Evolutionary conservation across 2,888 invertebrate species (phyloP).

Genomic region (Xanthorhoe spadicearia): DNA sequence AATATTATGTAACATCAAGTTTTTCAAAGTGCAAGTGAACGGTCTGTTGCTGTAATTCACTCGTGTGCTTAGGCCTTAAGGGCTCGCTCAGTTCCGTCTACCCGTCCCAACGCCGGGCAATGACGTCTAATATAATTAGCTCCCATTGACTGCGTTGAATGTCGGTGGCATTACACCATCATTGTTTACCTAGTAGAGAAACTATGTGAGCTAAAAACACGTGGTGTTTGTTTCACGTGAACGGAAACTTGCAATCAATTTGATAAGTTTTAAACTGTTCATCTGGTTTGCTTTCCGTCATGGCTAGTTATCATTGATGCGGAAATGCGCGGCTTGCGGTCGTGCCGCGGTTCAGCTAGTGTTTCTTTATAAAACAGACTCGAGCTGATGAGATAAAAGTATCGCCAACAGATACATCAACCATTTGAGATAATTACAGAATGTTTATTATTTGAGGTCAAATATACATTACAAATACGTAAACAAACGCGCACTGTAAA

Average conservation of each 20-base stretch:
- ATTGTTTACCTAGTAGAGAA: constrained; percentile 61
- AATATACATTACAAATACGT: constrained; percentile 50
- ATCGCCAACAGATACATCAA: constrained; percentile 19
- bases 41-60: constrained; percentile 65
- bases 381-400: constrained; percentile 11
- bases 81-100: constrained; percentile 52
- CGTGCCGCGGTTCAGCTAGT: constrained; percentile 47
- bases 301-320: constrained; percentile 59
- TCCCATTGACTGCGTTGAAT: constrained; percentile 66
- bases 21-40: constrained; percentile 65
- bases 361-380: constrained; percentile 38
- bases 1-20: constrained; percentile 66
- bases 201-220: constrained; percentile 54
- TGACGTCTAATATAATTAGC: constrained; percentile 71
- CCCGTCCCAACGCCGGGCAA: constrained; percentile 48
- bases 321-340: constrained; percentile 66
- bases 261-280: constrained; percentile 26
- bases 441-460: constrained; percentile 53
- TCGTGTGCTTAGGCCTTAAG: constrained; percentile 49
- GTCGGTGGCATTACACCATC: constrained; percentile 55
- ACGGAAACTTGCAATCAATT: constrained; percentile 44
- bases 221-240: constrained; percentile 51
- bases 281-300: constrained; percentile 49
- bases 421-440: constrained; percentile 36
- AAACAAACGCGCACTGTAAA: constrained; percentile 63